Percentiles rank a stretch among this genome's conserved stretches.
phyloP scores from a whole-genome alignment of 1,140 invertebrate species.

The Acromyrmex charruanus region DNA sequence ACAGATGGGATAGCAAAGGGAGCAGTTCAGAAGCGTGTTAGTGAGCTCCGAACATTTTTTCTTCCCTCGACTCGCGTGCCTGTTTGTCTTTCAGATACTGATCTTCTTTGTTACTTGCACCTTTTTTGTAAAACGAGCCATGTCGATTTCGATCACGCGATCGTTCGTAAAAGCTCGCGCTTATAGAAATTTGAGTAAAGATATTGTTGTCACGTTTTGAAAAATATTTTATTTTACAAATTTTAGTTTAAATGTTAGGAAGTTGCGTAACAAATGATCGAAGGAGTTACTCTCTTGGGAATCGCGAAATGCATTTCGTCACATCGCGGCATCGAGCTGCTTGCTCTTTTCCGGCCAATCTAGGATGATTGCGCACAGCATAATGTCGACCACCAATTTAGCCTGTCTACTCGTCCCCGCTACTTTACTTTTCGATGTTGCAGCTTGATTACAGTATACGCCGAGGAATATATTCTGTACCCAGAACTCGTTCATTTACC shows the following conservation, averaged over 20 bases:
- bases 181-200: constrained; percentile 44
- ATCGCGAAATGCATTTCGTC: constrained; percentile 64
- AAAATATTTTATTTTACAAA: background rate
- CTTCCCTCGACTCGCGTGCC: constrained; percentile 41
- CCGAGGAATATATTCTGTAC: constrained; percentile 31
- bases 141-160: constrained; percentile 56
- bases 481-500: constrained; percentile 45
- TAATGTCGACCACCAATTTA: constrained; percentile 49
- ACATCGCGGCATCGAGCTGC: constrained; percentile 33
- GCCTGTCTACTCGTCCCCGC: constrained; percentile 1
- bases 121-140: constrained; percentile 64
- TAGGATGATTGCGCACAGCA: constrained; percentile 64
- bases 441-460: constrained; percentile 61
- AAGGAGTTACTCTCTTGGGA: background rate
- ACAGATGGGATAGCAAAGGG: constrained; percentile 57
- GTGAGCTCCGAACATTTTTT: constrained; percentile 40
- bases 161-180: constrained; percentile 7
- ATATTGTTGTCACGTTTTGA: background rate
- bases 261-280: constrained; percentile 2
- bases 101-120: constrained; percentile 69
- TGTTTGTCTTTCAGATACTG: constrained; percentile 73
- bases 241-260: too few species aligned
- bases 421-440: constrained; percentile 42
- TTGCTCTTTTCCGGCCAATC: constrained; percentile 73
- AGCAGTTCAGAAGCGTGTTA: constrained; percentile 46